phyloP scores from a whole-genome alignment of 2,888 invertebrate genomes.

The Folsomia manolachei region DNA sequence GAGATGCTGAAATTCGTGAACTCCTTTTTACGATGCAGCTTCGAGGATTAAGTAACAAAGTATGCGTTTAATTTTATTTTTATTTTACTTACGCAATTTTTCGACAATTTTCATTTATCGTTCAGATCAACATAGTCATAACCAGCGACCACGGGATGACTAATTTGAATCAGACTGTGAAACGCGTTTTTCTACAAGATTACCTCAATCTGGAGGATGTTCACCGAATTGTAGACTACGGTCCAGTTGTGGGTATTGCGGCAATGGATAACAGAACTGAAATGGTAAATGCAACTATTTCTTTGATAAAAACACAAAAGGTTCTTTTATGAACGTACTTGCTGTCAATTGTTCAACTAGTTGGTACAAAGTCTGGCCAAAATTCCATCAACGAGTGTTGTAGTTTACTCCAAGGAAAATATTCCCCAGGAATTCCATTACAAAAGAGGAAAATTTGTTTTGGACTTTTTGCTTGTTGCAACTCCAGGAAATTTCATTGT shows the following conservation, averaged over 20 bases:
- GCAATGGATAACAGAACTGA: conserved; percentile 29
- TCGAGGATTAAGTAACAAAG: conserved; percentile 37
- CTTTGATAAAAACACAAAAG: not conserved
- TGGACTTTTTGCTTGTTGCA: conserved; percentile 55
- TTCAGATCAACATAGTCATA: conserved; percentile 53
- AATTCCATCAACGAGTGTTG: conserved; percentile 35
- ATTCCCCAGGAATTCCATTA: conserved; percentile 57
- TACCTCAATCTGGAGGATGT: conserved; percentile 48
- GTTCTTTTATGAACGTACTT: not conserved
- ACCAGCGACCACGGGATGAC: conserved; percentile 55
- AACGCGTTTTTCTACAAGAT: conserved; percentile 49
- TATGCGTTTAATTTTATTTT: not conserved
- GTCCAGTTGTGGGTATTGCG: conserved; percentile 51
- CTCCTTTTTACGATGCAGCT: conserved; percentile 50
- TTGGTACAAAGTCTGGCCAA: not conserved
- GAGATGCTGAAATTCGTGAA: conserved; percentile 51
- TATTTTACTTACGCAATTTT: not conserved
- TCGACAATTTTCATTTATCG: conserved; percentile 3
- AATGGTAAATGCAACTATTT: conserved; percentile 6
- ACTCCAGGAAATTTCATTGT: conserved; percentile 53
- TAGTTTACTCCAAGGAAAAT: conserved; percentile 54
- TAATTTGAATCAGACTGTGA: conserved; percentile 46
- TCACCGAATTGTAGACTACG: conserved; percentile 50
- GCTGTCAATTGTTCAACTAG: not conserved
- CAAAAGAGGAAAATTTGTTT: conserved; percentile 54